Evolutionary conservation across 2,113 vertebrate species (phyloP).

Genomic region (Ceyx cyanopectus): DNA sequence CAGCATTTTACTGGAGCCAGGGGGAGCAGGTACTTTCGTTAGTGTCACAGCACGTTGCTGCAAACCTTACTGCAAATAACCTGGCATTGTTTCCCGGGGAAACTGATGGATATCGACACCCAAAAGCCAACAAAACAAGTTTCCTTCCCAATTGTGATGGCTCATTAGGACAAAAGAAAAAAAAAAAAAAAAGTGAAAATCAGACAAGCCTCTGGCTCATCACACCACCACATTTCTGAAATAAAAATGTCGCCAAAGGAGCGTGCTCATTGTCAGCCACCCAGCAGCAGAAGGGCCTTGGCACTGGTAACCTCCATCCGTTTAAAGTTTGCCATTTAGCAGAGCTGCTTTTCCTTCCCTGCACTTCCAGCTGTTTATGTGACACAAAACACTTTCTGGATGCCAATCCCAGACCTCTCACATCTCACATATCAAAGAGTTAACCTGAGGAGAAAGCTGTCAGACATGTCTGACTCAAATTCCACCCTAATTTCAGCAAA

Average conservation of each 20-base stretch:
- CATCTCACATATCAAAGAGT: neutral
- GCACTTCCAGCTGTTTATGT: conserved; percentile 23
- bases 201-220: neutral
- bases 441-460: conserved; percentile 32
- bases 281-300: neutral
- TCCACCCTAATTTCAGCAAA: neutral
- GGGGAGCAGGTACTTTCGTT: neutral
- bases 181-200: neutral
- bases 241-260: neutral
- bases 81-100: neutral
- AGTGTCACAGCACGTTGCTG: neutral
- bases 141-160: neutral
- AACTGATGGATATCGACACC: neutral
- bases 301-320: neutral
- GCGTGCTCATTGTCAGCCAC: neutral
- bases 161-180: neutral
- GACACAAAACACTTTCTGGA: conserved; percentile 11
- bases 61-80: neutral
- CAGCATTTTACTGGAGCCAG: neutral
- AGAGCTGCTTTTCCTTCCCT: neutral
- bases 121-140: accelerated
- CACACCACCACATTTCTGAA: neutral
- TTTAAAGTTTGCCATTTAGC: conserved; percentile 2
- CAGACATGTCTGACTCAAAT: conserved; percentile 2
- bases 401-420: conserved; percentile 37